A percentile compares a stretch with the other conserved stretches of the same genome.
Conservation (phyloP, 2,113 vertebrate genomes). For the Sylvia atricapilla region DNA sequence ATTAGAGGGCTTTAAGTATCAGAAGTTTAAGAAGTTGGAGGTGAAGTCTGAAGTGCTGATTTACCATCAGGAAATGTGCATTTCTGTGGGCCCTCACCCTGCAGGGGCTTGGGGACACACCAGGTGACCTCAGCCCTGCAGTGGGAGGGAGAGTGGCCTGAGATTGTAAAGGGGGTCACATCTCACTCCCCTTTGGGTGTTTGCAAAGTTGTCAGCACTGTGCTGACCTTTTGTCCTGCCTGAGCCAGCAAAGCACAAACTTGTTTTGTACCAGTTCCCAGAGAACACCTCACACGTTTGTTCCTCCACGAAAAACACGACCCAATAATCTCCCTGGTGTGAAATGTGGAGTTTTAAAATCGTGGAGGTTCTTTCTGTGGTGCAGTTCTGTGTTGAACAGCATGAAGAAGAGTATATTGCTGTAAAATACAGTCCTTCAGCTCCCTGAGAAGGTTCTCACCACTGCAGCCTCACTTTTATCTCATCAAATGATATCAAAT, state of each 20-base stretch:
- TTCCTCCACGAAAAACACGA: not conserved
- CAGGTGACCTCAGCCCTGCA: not conserved
- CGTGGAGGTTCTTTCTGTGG: accelerated
- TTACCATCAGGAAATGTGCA: not conserved
- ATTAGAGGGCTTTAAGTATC: not conserved
- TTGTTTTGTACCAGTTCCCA: not conserved
- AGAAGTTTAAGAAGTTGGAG: not conserved
- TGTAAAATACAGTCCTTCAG: not conserved
- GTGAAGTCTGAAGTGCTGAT: not conserved
- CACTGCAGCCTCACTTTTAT: not conserved
- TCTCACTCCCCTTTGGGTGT: not conserved
- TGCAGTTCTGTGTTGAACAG: not conserved
- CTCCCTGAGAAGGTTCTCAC: not conserved
- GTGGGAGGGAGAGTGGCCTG: not conserved
- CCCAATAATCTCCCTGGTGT: accelerated
- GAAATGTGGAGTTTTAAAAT: not conserved
- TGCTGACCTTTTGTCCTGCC: not conserved
- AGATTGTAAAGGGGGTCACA: not conserved
- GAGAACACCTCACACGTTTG: not conserved
- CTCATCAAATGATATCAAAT: not conserved
- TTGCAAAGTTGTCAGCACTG: not conserved
- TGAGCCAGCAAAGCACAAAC: not conserved
- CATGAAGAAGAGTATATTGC: not conserved
- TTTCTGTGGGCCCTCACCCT: not conserved
- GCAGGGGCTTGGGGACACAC: not conserved